These are phyloP conservation scores for Parazoanthus atlanticus DNA, from an alignment of 92 coral and sea anemone species.

Conservation along the genomic window DNA sequence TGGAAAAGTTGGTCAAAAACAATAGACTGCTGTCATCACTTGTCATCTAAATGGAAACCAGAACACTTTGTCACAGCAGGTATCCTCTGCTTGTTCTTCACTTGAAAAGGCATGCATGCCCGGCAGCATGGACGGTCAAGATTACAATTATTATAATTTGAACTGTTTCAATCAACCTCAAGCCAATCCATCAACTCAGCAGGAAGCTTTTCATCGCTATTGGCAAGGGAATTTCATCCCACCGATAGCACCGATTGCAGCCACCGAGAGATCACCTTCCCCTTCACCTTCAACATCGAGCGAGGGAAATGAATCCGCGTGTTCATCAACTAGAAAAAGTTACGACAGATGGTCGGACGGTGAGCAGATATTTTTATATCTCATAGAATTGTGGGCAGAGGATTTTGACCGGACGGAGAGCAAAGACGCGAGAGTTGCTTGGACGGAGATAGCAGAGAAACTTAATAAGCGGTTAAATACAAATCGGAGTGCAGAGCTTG, in stretches of 20 bases:
- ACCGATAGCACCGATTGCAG: neutral
- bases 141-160: neutral
- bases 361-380: too few relatives aligned
- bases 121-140: neutral
- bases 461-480: neutral
- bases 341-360: too few relatives aligned
- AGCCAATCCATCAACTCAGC: neutral
- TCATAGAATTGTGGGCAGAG: too few relatives aligned
- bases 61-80: conserved; percentile 31
- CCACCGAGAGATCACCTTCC: conserved; percentile 22
- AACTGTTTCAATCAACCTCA: conserved; percentile 8
- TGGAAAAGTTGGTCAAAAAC: conserved; percentile 10
- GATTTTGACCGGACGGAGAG: too few relatives aligned
- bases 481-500: neutral
- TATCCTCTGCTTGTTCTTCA: neutral
- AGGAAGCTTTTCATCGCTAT: neutral
- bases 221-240: conserved; percentile 13
- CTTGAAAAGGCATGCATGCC: too few relatives aligned
- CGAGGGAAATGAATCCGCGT: conserved; percentile 14
- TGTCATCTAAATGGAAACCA: conserved; percentile 18
- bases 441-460: too few relatives aligned
- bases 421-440: too few relatives aligned
- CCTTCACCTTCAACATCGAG: conserved; percentile 2
- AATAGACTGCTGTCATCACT: conserved; percentile 32
- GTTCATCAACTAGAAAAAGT: conserved; percentile 9